Base-by-base conservation (phyloP, 2,888 invertebrate genomes). In the Zootermopsis nevadensis region DNA sequence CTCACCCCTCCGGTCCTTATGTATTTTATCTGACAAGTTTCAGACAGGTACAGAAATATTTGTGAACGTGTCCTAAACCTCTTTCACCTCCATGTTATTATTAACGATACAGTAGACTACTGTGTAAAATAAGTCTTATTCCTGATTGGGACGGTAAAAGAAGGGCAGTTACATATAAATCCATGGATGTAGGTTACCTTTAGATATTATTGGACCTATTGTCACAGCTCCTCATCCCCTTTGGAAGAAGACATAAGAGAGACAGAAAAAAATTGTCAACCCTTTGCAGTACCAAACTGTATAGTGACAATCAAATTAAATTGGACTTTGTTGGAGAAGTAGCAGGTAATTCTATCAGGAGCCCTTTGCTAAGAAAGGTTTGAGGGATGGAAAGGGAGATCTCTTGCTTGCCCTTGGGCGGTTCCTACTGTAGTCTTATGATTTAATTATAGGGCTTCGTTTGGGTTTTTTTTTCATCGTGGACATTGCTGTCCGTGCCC, bases 261-360 rank as follows among this genome's bases (percentile, higher is more conserved):
- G n/a, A 66, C 30, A 30, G 55, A 77, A 42, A 48, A 31, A 79
- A 60, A 66, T 55, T 79, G 79, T 79, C 79, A 79, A 79, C 79
- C 79, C 66, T 79, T 79, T 15, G 66, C 35, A 33, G 35, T 27
- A 53, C 31, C n/a, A 79, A 79, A 79, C 66, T 53, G 79, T 79
- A 79, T 79, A 79, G 79, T 79, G 79, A 79, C 79, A 79, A 79
- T 79, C 53, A 79, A 79, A 79, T 79, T 79, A 79, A 79, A 79
- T 79, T 79, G 79, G 79, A 79, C 79, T 79, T 79, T 79, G 79
- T 79, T 79, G 79, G 48, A 79, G 79, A 79, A 79, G 66, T 60
- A 79, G 79, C 79, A 79, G 79, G 79, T 79, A 79, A 79, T 79
- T 79, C 79, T 66, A 79, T 79, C 79, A 66, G 79, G 66, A 66